phyloP scores from a whole-genome alignment of 2,113 vertebrate genomes.

The Corvus moneduloides region DNA sequence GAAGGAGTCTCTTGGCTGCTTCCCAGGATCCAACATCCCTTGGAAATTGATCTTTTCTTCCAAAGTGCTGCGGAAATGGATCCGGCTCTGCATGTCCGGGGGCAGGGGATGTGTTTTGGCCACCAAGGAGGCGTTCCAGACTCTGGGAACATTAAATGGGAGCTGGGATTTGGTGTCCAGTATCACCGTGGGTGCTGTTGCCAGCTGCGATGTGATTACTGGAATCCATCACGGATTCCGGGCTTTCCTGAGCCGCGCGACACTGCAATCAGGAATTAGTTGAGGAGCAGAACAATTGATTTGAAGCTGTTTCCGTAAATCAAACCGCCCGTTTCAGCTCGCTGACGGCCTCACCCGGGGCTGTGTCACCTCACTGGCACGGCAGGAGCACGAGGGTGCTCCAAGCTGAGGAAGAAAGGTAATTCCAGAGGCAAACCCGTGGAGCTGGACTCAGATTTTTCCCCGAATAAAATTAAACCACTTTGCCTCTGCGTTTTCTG shows the following conservation, averaged over 20 bases:
- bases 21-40: slow-evolving; percentile 10
- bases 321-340: neutral
- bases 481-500: neutral
- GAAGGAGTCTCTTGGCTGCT: slow-evolving; percentile 36
- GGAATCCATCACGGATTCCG: neutral
- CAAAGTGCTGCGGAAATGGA: neutral
- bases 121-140: neutral
- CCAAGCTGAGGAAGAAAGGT: neutral
- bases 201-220: neutral
- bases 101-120: neutral
- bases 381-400: neutral
- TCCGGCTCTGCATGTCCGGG: accelerated
- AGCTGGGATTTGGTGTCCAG: neutral
- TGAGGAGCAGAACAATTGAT: slow-evolving; percentile 34
- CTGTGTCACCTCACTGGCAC: neutral
- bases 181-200: neutral
- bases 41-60: neutral
- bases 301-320: neutral
- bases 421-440: neutral
- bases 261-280: neutral
- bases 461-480: neutral
- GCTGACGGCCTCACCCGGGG: accelerated
- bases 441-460: neutral
- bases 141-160: neutral
- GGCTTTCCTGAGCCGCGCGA: neutral